Base-by-base conservation (phyloP, 2,113 vertebrate genomes). In the Numenius arquata region DNA sequence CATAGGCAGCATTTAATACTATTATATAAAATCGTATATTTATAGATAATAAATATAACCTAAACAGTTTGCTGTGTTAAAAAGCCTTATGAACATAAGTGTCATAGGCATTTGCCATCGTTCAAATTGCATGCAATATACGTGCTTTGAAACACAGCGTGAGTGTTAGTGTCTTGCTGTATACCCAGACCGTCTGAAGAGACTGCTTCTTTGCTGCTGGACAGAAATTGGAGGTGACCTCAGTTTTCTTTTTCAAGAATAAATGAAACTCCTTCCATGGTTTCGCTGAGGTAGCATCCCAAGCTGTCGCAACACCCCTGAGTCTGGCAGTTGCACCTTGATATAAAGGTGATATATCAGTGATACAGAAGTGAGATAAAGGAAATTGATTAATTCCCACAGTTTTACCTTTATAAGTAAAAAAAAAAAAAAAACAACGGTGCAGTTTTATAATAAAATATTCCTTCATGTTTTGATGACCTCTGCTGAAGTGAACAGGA, bases 331-430 rank as follows among this genome's bases (percentile, higher is more conserved):
- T 12, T 76, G n/a, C 56, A 23, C 0, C 2, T 50, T 26, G 18
- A 30, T 30, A 55, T 17, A 15, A 53, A 53, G 52, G 52, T 53
- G 52, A 27, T 53, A 8, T 18, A 11, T 55, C 53, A 30, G 53
- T 30, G 53, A 29, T 30, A 55, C 36, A 6, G 59, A 0, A 6
- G 25, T 0, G 0, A 74, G 45, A 45, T 43, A 61, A 52, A 91
- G 65, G n/a, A 50, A 56, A 77, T 26, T 1, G 25, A 41, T 84
- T 77, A 1, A 29, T 87, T 91, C n/a, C 40, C 1, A 2, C 36
- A 29, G 40, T 74, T 78, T 87, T 22, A 63, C 7, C 11, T 58
- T 53, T 61, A 4, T 36, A 80, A 71, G 29, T 63, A 5, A 47
- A 66, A 63, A 40, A 53, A 58, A 16, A 67, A 40, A 63, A 9